These are phyloP conservation scores for Drosophila trichaetosa DNA, from an alignment of 2,888 invertebrate genomes.

Conservation along the genomic window DNA sequence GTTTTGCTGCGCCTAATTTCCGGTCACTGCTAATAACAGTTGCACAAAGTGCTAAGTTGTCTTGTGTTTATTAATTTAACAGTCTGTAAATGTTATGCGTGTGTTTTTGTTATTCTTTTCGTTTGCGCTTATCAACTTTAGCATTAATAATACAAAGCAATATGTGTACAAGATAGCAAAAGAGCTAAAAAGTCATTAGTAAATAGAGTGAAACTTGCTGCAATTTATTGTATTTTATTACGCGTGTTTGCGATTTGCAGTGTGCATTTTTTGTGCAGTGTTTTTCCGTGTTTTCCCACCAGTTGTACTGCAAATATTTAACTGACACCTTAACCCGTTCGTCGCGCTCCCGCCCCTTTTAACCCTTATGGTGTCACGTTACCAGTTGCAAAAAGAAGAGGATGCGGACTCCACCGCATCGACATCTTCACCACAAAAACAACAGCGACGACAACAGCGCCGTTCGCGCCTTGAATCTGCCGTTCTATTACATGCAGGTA, in stretches of 20 bases:
- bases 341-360: neutral
- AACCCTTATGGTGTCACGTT: constrained; percentile 52
- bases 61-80: neutral
- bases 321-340: neutral
- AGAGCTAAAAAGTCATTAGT: constrained; percentile 4
- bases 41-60: neutral
- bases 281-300: constrained; percentile 18
- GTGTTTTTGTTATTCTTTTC: constrained; percentile 21
- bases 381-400: constrained; percentile 50
- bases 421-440: constrained; percentile 8
- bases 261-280: neutral
- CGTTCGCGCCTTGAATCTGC: constrained; percentile 62
- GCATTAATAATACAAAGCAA: constrained; percentile 2
- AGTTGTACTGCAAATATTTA: constrained; percentile 30
- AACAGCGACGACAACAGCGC: constrained; percentile 11
- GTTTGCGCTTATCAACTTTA: constrained; percentile 16
- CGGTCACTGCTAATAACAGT: constrained; percentile 8
- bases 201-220: neutral
- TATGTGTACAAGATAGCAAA: constrained; percentile 21
- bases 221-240: constrained; percentile 3
- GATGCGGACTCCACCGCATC: constrained; percentile 29
- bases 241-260: constrained; percentile 13
- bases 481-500: constrained; percentile 70
- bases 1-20: neutral
- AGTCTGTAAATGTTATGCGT: neutral